Evolutionary conservation across 2,888 invertebrate species (phyloP).

Genomic region (Cryptosula pallasiana): DNA sequence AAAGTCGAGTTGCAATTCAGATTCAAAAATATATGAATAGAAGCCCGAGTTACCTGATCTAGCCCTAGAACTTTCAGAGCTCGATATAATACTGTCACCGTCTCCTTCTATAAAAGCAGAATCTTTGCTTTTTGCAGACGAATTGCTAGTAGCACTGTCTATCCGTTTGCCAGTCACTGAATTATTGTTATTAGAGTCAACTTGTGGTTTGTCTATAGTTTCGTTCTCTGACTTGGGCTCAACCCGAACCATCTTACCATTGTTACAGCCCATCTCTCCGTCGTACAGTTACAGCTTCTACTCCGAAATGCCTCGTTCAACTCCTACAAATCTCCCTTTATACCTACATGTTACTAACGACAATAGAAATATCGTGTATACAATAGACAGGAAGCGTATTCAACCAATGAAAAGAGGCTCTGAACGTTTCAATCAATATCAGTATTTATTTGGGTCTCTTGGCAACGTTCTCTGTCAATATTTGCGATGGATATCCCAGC

Average conservation of each 20-base stretch:
- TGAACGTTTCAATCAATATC: neutral
- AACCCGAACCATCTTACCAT: neutral
- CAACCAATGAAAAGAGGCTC: neutral
- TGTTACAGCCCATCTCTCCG: neutral
- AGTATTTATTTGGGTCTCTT: slow-evolving; percentile 2
- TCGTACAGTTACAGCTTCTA: neutral
- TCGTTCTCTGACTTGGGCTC: neutral
- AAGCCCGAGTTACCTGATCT: slow-evolving; percentile 15
- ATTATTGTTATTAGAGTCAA: neutral
- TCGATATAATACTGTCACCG: slow-evolving; percentile 30
- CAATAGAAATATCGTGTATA: neutral
- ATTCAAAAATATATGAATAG: no score
- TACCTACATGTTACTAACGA: neutral
- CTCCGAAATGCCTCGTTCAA: neutral
- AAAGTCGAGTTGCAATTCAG: no score
- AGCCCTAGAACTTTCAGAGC: neutral
- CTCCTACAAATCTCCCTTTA: neutral
- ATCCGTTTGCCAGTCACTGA: neutral
- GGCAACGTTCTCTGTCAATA: slow-evolving; percentile 10
- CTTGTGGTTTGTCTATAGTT: neutral
- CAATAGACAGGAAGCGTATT: neutral
- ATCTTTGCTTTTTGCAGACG: slow-evolving; percentile 40
- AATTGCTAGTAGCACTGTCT: slow-evolving; percentile 37
- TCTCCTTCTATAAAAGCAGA: slow-evolving; percentile 39
- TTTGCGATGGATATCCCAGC: no score